These are phyloP conservation scores for Champsocephalus gunnari DNA, from an alignment of 2,797 vertebrate genomes.

Conservation along the genomic window DNA sequence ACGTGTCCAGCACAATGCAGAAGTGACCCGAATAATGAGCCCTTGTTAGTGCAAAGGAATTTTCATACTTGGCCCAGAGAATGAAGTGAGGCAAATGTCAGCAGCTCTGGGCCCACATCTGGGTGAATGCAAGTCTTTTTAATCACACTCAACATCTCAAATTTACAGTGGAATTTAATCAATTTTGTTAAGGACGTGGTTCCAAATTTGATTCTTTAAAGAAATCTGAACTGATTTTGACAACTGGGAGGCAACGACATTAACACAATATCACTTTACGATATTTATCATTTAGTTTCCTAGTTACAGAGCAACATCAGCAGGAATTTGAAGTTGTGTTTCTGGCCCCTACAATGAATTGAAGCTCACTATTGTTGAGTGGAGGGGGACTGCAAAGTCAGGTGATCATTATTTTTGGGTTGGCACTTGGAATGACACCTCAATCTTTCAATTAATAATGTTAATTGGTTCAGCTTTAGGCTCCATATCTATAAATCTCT, in stretches of 20 bases:
- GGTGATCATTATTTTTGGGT: background rate
- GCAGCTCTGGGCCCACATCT: constrained; percentile 23
- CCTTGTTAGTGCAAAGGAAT: constrained; percentile 17
- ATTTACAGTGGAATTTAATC: background rate
- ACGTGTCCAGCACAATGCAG: constrained; percentile 14
- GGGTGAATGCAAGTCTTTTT: background rate
- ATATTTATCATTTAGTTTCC: background rate
- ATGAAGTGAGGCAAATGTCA: constrained; percentile 21
- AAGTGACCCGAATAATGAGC: constrained; percentile 19
- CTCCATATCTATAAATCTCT: background rate
- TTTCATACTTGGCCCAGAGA: constrained; percentile 3
- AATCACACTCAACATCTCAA: background rate
- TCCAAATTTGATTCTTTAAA: background rate
- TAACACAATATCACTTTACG: background rate
- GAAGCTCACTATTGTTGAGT: background rate
- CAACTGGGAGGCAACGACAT: background rate
- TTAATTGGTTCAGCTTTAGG: background rate
- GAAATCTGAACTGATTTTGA: background rate
- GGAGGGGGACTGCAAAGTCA: background rate
- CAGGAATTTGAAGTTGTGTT: background rate
- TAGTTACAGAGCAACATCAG: background rate
- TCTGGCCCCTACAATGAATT: background rate
- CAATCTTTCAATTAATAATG: background rate
- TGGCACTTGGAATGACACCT: background rate
- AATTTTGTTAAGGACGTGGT: background rate